Evolutionary conservation across 2,113 vertebrate species (phyloP).

Genomic region (Hippocampus comes): DNA sequence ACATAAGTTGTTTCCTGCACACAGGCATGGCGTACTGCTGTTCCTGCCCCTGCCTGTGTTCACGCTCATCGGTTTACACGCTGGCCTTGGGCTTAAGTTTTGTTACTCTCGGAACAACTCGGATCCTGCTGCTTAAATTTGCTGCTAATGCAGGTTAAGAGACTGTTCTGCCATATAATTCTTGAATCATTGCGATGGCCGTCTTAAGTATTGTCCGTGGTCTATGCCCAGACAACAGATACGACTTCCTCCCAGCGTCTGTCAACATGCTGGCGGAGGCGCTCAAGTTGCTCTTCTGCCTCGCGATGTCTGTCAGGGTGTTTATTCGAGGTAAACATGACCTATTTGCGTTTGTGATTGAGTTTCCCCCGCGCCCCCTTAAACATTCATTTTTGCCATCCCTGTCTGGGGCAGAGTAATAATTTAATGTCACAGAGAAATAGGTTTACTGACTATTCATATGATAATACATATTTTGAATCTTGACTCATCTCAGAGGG

Average conservation of each 20-base stretch:
- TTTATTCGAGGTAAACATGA: slow-evolving; percentile 76
- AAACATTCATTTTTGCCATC: neutral
- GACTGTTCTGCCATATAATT: no score
- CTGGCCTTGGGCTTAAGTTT: slow-evolving; percentile 82
- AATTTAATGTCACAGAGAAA: neutral
- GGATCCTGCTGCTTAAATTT: slow-evolving; percentile 89
- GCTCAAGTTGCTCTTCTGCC: slow-evolving; percentile 85
- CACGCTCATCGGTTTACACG: slow-evolving; percentile 76
- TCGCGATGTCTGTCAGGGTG: slow-evolving; percentile 81
- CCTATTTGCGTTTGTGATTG: neutral
- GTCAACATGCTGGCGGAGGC: slow-evolving; percentile 94
- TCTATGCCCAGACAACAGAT: slow-evolving; percentile 82
- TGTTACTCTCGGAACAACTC: slow-evolving; percentile 82
- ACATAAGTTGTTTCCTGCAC: neutral
- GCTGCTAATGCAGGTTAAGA: slow-evolving; percentile 85
- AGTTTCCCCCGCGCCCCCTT: neutral
- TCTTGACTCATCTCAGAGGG: slow-evolving; percentile 66
- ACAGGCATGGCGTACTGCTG: slow-evolving; percentile 52
- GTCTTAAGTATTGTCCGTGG: slow-evolving; percentile 29
- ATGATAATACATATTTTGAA: neutral
- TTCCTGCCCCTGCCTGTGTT: slow-evolving; percentile 57
- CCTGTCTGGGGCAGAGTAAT: neutral
- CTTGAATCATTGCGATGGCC: neutral
- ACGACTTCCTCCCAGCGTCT: slow-evolving; percentile 92
- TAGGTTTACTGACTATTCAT: neutral